Evolutionary conservation across 1,140 invertebrate species (phyloP), one percentile per base, ranked within the genome.

Genomic region (Macrosteles quadrilineatus): DNA sequence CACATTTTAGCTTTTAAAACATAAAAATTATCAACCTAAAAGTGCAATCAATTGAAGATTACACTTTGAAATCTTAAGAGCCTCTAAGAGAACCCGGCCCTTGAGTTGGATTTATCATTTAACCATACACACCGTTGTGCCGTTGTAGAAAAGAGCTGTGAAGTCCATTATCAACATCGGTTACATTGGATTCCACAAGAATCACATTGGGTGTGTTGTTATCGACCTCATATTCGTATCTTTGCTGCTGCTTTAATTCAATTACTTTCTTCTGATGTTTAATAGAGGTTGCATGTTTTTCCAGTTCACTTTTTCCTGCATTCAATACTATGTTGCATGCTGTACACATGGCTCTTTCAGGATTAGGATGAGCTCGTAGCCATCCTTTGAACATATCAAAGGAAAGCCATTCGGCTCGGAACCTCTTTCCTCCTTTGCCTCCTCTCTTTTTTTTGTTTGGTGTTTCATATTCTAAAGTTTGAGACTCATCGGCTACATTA

Each of bases 271-370:
- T 73, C 31, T 72, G 70, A 69, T 78, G 77, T 71, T 75, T 77
- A 30, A 74, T 74, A n/a, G 76, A 75, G n/a, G 73, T 70, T 29
- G 75, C 75, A 72, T 78, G 77, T 59, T 78, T 78, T 67, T 77
- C 75, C 31, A 78, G 66, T 53, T 78, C 77, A 72, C 76, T 77
- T 68, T 78, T 77, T 12, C 77, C 77, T 29, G 74, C 73, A 53
- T 75, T 75, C 19, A 78, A 70, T 31, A 76, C 75, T 65, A 72
- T 74, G 71, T 76, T 73, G 57, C 77, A 78, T 47, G 73, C 76
- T n/a, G 73, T 73, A 65, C 77, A 78, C 40, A 73, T 70, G 12
- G 75, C 75, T 45, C 69, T 68, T 55, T 77, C 75, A 19, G 73
- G 64, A 40, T 69, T 62, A 40, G 75, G 67, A 67, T 77, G 76